These are phyloP conservation scores for Andrena marginata DNA, from an alignment of 2,888 invertebrate genomes.

Conservation along the genomic window DNA sequence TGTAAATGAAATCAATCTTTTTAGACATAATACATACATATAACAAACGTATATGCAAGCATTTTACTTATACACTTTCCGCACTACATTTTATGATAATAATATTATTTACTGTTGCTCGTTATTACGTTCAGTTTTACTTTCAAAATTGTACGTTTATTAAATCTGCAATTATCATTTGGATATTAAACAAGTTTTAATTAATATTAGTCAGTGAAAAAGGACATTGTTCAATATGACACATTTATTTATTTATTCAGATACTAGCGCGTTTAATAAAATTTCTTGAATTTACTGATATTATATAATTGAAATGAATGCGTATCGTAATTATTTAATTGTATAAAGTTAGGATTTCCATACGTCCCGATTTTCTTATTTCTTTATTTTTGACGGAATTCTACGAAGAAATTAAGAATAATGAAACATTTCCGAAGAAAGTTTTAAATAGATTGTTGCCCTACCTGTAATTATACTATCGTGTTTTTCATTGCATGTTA, in stretches of 20 bases:
- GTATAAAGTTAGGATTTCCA: background rate
- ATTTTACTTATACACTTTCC: background rate
- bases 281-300: constrained; percentile 1
- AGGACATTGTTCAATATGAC: background rate
- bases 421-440: too few relatives aligned
- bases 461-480: too few relatives aligned
- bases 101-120: background rate
- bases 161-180: constrained; percentile 1
- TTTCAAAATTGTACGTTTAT: background rate
- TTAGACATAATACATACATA: background rate
- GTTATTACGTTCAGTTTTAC: background rate
- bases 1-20: background rate
- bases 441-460: too few relatives aligned
- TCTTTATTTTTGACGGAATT: too few relatives aligned
- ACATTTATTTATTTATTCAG: background rate
- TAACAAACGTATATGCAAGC: background rate
- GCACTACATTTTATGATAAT: background rate
- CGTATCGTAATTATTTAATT: background rate
- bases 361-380: too few relatives aligned
- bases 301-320: background rate
- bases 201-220: background rate
- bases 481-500: too few relatives aligned
- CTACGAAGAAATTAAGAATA: too few relatives aligned
- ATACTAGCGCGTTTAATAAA: background rate
- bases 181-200: background rate